These are phyloP conservation scores for Hafferia zeledoni DNA, from an alignment of 2,797 vertebrate genomes.

Conservation along the genomic window DNA sequence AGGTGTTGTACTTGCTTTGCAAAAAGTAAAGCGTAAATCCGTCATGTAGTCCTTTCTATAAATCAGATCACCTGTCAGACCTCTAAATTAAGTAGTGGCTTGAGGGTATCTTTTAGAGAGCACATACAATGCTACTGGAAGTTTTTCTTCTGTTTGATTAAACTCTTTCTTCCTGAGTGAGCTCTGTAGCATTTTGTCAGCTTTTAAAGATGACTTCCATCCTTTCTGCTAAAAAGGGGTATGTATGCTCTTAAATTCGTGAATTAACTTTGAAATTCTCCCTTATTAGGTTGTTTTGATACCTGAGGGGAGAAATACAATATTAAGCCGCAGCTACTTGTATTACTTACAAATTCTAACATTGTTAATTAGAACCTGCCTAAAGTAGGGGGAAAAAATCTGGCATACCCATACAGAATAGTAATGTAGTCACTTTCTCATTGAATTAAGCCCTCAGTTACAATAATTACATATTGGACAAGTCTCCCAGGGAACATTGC, in stretches of 20 bases:
- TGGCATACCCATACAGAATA: conserved; percentile 4
- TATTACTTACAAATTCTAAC: conserved; percentile 48
- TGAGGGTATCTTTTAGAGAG: neutral
- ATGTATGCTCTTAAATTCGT: neutral
- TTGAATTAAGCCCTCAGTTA: conserved; percentile 5
- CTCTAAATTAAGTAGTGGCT: neutral
- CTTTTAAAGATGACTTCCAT: neutral
- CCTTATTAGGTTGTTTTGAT: conserved; percentile 37
- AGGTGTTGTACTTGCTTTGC: neutral
- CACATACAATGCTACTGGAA: neutral
- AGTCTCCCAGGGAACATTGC: conserved; percentile 3
- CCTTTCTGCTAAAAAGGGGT: neutral
- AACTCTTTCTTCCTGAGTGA: neutral
- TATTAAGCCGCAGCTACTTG: conserved; percentile 19
- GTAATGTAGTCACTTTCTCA: conserved; percentile 21
- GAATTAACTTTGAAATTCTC: neutral
- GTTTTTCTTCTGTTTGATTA: neutral
- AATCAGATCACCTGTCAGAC: neutral
- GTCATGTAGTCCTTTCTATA: neutral
- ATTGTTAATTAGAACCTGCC: conserved; percentile 56
- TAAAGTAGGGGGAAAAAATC: neutral
- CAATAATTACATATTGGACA: conserved; percentile 42
- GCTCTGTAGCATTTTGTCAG: neutral
- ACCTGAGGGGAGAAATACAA: conserved; percentile 11
- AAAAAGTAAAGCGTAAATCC: neutral